These are phyloP conservation scores for Chironomus tentans DNA, from an alignment of 2,888 invertebrate genomes.

Conservation along the genomic window DNA sequence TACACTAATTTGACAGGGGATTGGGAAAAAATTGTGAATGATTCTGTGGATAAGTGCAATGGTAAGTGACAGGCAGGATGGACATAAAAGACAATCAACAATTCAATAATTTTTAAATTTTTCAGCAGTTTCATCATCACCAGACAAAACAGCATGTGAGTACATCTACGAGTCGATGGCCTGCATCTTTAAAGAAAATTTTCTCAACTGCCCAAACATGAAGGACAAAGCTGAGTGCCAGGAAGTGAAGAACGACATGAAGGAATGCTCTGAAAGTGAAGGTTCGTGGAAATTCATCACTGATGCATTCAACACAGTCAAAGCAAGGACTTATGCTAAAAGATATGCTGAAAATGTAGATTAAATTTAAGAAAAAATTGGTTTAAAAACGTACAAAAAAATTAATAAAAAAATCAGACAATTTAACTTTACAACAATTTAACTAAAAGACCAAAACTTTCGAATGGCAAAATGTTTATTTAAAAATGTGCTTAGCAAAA, in stretches of 20 bases:
- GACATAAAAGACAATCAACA: no score
- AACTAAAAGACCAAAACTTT: no score
- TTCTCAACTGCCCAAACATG: background rate
- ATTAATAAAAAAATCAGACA: no score
- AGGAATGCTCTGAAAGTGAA: background rate
- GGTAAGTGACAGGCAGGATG: background rate
- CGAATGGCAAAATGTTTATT: no score
- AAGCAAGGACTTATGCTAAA: background rate
- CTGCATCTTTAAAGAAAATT: constrained; percentile 1
- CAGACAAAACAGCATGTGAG: background rate
- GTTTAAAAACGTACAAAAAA: no score
- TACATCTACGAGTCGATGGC: background rate
- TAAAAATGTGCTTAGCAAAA: no score
- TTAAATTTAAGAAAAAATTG: background rate
- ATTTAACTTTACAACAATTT: no score
- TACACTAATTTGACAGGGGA: background rate
- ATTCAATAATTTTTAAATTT: no score
- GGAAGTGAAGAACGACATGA: background rate
- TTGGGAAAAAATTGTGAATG: background rate
- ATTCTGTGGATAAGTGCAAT: background rate
- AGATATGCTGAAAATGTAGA: background rate
- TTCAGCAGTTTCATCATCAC: background rate
- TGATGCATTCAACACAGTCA: background rate
- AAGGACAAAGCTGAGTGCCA: background rate
- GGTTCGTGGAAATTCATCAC: background rate